Conservation (phyloP, 1,140 invertebrate species). For the Phocides pigmalion region DNA sequence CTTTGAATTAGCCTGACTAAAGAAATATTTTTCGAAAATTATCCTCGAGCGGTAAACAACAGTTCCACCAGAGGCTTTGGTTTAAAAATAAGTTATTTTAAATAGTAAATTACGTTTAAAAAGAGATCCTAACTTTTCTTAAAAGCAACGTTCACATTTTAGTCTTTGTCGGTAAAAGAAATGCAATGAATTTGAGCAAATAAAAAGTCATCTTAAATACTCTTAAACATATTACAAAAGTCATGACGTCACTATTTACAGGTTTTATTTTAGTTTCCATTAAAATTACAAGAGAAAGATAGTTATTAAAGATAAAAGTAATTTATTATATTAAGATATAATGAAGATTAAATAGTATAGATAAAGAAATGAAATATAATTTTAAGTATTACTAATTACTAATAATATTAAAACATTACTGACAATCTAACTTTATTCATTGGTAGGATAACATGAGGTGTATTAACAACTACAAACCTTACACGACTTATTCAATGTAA, state of each 20-base stretch:
- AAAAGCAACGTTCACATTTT: conserved; percentile 46
- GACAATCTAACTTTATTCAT: conserved; percentile 60
- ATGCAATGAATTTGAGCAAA: conserved; percentile 82
- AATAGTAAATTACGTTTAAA: conserved; percentile 47
- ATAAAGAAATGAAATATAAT: conserved; percentile 29
- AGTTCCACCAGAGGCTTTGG: conserved; percentile 61
- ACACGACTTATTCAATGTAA: conserved; percentile 34
- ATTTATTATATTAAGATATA: conserved; percentile 8
- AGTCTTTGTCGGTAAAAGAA: conserved; percentile 71
- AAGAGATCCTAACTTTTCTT: conserved; percentile 69
- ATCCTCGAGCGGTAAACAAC: conserved; percentile 56
- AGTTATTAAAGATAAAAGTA: conserved; percentile 7
- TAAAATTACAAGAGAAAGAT: background rate
- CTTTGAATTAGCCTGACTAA: conserved; percentile 49
- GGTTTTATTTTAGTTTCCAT: conserved; percentile 4
- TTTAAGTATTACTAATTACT: background rate
- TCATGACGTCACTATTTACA: conserved; percentile 32
- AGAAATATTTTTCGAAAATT: conserved; percentile 52
- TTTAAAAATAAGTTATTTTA: conserved; percentile 43
- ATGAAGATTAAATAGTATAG: conserved; percentile 33
- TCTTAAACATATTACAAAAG: conserved; percentile 18
- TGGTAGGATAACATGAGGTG: conserved; percentile 63
- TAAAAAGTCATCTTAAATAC: conserved; percentile 52
- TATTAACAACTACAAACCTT: conserved; percentile 33
- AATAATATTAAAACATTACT: conserved; percentile 12